These are phyloP conservation scores for Periophthalmus modestus DNA, from an alignment of 2,113 vertebrate genomes.

Conservation along the genomic window DNA sequence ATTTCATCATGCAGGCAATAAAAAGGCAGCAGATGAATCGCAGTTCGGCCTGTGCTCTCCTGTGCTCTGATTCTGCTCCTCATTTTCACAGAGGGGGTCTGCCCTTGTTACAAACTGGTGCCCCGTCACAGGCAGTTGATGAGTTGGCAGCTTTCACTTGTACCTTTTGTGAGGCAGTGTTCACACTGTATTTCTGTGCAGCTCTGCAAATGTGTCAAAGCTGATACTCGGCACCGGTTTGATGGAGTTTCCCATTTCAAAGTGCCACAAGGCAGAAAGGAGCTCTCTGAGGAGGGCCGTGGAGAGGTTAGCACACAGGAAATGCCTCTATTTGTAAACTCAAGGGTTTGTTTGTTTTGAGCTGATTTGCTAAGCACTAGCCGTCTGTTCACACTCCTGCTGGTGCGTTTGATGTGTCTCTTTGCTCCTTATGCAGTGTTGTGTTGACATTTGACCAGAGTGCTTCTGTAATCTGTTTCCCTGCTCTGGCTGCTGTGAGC, in stretches of 20 bases:
- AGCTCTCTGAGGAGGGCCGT: conserved; percentile 27
- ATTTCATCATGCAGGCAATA: conserved; percentile 53
- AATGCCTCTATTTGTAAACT: conserved; percentile 67
- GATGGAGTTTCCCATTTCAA: conserved; percentile 15
- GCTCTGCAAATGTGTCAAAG: conserved; percentile 11
- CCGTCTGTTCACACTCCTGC: conserved; percentile 63
- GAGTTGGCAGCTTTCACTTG: conserved; percentile 51
- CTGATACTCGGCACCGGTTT: conserved; percentile 2
- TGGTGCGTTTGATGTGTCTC: conserved; percentile 64
- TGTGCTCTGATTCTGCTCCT: conserved; percentile 57
- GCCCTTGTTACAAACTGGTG: conserved; percentile 47
- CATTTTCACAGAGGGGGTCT: conserved; percentile 60
- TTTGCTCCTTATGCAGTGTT: conserved; percentile 54
- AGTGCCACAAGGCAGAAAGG: conserved; percentile 39
- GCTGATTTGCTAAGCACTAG: conserved; percentile 53
- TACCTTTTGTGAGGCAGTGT: conserved; percentile 8
- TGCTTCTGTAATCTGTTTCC: conserved; percentile 73
- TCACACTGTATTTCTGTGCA: conserved; percentile 16
- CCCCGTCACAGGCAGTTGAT: conserved; percentile 33
- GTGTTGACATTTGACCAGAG: conserved; percentile 75
- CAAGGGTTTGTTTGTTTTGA: conserved; percentile 68
- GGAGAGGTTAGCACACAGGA: conserved; percentile 57
- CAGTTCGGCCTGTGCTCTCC: conserved; percentile 44
- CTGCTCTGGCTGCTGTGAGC: conserved; percentile 64
- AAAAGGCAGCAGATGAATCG: conserved; percentile 51